phyloP scores from a whole-genome alignment of 2,888 invertebrate species.

The Euclidia mi region DNA sequence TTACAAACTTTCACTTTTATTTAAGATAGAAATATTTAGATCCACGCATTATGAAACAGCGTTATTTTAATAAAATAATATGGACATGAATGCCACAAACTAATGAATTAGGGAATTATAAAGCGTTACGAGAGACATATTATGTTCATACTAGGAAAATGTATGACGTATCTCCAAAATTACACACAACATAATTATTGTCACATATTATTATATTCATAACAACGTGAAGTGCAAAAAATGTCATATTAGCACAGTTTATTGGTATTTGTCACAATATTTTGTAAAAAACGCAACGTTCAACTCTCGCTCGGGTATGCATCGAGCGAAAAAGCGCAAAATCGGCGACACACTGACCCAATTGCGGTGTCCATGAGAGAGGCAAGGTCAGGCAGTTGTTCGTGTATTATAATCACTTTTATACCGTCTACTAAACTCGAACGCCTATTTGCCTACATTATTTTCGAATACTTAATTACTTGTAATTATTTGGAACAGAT shows the following conservation, averaged over 20 bases:
- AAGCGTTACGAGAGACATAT: too few species aligned
- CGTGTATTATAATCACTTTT: conserved; percentile 55
- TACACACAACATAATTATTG: too few species aligned
- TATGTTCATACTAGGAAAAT: too few species aligned
- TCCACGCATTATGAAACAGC: too few species aligned
- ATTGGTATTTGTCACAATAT: conserved; percentile 9
- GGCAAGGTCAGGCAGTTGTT: conserved; percentile 77
- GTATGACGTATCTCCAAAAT: too few species aligned
- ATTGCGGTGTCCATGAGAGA: conserved; percentile 78
- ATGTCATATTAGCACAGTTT: conserved; percentile 2
- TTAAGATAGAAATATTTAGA: too few species aligned
- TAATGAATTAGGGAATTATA: too few species aligned
- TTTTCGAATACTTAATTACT: conserved; percentile 10
- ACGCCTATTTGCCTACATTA: conserved; percentile 41
- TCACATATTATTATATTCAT: too few species aligned
- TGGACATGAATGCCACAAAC: too few species aligned
- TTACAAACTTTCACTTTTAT: too few species aligned
- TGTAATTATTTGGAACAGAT: conserved; percentile 16
- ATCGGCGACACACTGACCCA: conserved; percentile 81
- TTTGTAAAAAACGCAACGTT: conserved; percentile 25
- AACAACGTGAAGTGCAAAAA: too few species aligned
- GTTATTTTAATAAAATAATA: too few species aligned
- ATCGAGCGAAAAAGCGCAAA: conserved; percentile 65
- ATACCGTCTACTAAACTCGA: conserved; percentile 45
- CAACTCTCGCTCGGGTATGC: conserved; percentile 30